Evolutionary conservation across 2,797 vertebrate genomes (phyloP).

Genomic region (Paratrypauchen microcephalus): DNA sequence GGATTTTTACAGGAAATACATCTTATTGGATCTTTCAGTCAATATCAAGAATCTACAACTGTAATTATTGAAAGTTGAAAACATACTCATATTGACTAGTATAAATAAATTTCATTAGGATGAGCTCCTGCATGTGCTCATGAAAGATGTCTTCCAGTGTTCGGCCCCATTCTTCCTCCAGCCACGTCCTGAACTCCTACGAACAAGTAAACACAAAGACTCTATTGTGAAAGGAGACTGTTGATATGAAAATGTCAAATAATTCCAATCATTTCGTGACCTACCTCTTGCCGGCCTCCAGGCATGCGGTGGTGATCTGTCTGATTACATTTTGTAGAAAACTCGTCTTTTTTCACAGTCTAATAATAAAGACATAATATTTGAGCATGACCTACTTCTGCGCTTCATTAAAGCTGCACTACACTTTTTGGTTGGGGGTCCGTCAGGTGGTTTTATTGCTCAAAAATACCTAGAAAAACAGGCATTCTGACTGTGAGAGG

Average conservation of each 20-base stretch:
- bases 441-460: too few relatives aligned
- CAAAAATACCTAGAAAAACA: too few relatives aligned
- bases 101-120: slow-evolving; percentile 99
- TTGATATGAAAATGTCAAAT: neutral
- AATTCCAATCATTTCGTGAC: neutral
- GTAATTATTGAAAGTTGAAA: slow-evolving; percentile 1
- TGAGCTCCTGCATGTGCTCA: slow-evolving; percentile 98
- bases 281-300: slow-evolving; percentile 94
- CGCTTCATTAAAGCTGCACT: neutral
- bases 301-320: slow-evolving; percentile 98
- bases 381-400: slow-evolving; percentile 10
- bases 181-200: slow-evolving; percentile 97
- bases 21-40: too few relatives aligned
- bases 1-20: too few relatives aligned
- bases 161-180: slow-evolving; percentile 95
- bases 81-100: slow-evolving; percentile 98
- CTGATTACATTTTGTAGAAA: slow-evolving; percentile 98
- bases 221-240: neutral
- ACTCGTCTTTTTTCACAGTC: slow-evolving; percentile 95
- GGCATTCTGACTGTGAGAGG: too few relatives aligned
- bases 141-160: slow-evolving; percentile 98
- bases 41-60: neutral
- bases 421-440: too few relatives aligned
- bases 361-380: slow-evolving; percentile 58
- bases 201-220: slow-evolving; percentile 9